phyloP scores from a whole-genome alignment of 64 coral and sea anemone genomes.

The Cladopsammia gracilis region DNA sequence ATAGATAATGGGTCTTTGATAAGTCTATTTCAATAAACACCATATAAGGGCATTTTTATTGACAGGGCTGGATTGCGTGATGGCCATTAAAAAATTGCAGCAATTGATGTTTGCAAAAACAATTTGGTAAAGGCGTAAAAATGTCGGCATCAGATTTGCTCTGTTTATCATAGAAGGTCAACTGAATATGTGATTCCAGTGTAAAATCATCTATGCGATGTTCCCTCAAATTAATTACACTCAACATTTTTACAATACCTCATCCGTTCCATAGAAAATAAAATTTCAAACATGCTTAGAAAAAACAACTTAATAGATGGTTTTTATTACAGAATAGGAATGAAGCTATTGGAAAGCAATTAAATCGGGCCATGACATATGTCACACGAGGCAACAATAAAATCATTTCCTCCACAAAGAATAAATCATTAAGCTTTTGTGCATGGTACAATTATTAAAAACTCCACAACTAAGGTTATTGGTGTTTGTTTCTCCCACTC shows the following conservation, averaged over 20 bases:
- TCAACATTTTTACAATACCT: conserved; percentile 22
- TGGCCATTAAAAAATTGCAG: background rate
- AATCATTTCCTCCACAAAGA: conserved; percentile 13
- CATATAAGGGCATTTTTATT: conserved; percentile 24
- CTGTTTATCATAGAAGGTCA: too few relatives aligned
- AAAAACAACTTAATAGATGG: too few relatives aligned
- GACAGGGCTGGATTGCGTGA: conserved; percentile 10
- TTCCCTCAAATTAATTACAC: background rate
- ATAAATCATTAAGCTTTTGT: background rate
- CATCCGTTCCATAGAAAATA: background rate
- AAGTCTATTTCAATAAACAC: conserved; percentile 6
- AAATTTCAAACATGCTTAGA: conserved; percentile 14
- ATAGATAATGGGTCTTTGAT: background rate
- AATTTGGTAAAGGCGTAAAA: background rate
- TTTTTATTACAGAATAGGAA: background rate
- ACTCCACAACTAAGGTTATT: background rate
- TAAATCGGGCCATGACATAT: background rate
- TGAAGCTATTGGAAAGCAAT: background rate
- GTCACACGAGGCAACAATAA: background rate
- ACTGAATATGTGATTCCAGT: too few relatives aligned
- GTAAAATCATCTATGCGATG: too few relatives aligned
- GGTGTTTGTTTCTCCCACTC: background rate
- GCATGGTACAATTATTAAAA: background rate
- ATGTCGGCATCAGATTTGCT: background rate
- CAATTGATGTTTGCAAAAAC: background rate